These are phyloP conservation scores for Crotalus tigris DNA, from an alignment of 2,113 vertebrate genomes.

Conservation along the genomic window DNA sequence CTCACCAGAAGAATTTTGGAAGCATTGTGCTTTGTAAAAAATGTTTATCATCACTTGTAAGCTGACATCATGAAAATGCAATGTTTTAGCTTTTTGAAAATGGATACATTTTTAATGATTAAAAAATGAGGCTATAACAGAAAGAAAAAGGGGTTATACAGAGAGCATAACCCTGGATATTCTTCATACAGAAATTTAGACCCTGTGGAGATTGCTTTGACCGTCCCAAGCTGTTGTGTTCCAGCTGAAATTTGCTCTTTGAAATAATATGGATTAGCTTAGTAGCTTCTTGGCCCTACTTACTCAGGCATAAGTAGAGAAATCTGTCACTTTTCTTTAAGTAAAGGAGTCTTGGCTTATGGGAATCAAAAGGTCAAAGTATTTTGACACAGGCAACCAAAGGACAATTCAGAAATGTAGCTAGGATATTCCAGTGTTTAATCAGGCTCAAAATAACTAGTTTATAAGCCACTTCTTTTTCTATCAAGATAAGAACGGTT, in stretches of 20 bases:
- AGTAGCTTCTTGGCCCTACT: conserved; percentile 8
- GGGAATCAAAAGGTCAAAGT: conserved; percentile 22
- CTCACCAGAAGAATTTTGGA: background rate
- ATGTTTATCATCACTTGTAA: background rate
- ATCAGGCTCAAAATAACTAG: background rate
- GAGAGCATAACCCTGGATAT: background rate
- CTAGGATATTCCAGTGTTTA: background rate
- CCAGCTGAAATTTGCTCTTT: conserved; percentile 5
- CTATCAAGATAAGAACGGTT: background rate
- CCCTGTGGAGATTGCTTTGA: background rate
- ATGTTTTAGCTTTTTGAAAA: background rate
- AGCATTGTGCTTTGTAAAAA: background rate
- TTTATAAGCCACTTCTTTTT: background rate
- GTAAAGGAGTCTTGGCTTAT: conserved; percentile 18
- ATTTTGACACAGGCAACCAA: conserved; percentile 2
- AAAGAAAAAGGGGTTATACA: background rate
- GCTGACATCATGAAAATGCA: background rate
- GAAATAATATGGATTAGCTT: background rate
- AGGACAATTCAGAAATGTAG: background rate
- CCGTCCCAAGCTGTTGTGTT: background rate
- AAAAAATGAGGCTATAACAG: background rate
- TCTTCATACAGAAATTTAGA: background rate
- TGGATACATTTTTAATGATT: background rate
- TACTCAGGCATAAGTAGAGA: conserved; percentile 1
- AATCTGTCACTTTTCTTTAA: conserved; percentile 18